These are phyloP conservation scores for Hemibagrus guttatus DNA, from an alignment of 2,797 vertebrate genomes.

Conservation along the genomic window DNA sequence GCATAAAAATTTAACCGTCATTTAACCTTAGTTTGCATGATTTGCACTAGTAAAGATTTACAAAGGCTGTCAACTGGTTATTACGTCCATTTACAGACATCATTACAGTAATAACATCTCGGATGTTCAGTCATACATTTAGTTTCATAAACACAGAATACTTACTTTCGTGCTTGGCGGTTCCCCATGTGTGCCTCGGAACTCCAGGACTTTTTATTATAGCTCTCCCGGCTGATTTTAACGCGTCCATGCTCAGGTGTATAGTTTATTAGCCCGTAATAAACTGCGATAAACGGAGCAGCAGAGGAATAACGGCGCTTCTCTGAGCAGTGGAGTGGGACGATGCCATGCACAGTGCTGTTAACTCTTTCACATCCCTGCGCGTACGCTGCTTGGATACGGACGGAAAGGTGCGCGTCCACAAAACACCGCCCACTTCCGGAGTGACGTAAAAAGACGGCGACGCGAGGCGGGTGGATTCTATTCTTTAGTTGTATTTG, in stretches of 20 bases:
- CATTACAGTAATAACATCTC: neutral
- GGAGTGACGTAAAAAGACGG: neutral
- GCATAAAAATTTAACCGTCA: neutral
- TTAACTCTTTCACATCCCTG: constrained; percentile 47
- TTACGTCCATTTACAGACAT: too few species aligned
- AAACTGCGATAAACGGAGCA: neutral
- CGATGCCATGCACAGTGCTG: constrained; percentile 21
- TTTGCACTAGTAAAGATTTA: neutral
- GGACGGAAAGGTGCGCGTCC: neutral
- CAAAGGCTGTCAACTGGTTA: neutral
- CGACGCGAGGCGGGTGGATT: neutral
- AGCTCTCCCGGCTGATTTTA: constrained; percentile 87
- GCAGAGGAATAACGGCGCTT: neutral
- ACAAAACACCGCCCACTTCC: constrained; percentile 17
- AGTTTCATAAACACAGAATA: constrained; percentile 26
- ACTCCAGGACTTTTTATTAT: constrained; percentile 88
- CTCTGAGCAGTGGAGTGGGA: neutral
- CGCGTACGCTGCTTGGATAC: neutral
- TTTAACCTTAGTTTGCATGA: neutral
- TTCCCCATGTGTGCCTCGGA: constrained; percentile 83
- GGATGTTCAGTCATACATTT: neutral
- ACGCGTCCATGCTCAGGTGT: constrained; percentile 82
- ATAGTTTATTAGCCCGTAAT: constrained; percentile 4
- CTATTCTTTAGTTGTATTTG: neutral
- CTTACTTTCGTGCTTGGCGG: constrained; percentile 87